phyloP scores from a whole-genome alignment of 2,797 vertebrate species.

The Oceanodroma leucorhoa region DNA sequence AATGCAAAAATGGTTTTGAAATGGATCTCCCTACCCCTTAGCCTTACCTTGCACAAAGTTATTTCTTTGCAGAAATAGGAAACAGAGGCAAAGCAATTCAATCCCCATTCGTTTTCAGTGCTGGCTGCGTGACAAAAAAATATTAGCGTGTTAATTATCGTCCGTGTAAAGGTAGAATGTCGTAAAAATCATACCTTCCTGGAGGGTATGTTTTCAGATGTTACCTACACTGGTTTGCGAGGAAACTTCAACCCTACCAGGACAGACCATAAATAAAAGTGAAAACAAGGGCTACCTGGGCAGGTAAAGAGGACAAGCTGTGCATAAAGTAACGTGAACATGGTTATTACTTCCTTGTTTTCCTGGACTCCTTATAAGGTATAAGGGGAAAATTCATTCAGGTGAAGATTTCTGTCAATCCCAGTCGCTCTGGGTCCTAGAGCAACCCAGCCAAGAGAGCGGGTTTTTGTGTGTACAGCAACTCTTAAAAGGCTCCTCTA shows the following conservation, averaged over 20 bases:
- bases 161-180: conserved; percentile 37
- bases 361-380: conserved; percentile 87
- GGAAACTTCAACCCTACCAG: conserved; percentile 58
- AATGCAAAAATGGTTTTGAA: conserved; percentile 4
- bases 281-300: conserved; percentile 74
- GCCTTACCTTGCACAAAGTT: conserved; percentile 89
- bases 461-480: neutral
- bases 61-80: conserved; percentile 86
- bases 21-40: neutral
- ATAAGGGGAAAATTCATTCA: conserved; percentile 74
- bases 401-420: conserved; percentile 63
- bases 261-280: conserved; percentile 62
- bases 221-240: conserved; percentile 48
- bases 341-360: conserved; percentile 89
- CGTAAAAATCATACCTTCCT: conserved; percentile 39
- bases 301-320: conserved; percentile 72
- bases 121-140: conserved; percentile 76
- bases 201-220: conserved; percentile 21
- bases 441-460: neutral
- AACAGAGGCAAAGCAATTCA: conserved; percentile 89
- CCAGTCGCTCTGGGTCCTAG: conserved; percentile 61
- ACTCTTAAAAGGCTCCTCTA: neutral
- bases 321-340: conserved; percentile 67
- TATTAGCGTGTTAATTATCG: conserved; percentile 70
- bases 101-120: conserved; percentile 96